A percentile compares a stretch with the other conserved stretches of the same genome.
phyloP scores from a whole-genome alignment of 2,888 invertebrate species.

The Nomada fucata region DNA sequence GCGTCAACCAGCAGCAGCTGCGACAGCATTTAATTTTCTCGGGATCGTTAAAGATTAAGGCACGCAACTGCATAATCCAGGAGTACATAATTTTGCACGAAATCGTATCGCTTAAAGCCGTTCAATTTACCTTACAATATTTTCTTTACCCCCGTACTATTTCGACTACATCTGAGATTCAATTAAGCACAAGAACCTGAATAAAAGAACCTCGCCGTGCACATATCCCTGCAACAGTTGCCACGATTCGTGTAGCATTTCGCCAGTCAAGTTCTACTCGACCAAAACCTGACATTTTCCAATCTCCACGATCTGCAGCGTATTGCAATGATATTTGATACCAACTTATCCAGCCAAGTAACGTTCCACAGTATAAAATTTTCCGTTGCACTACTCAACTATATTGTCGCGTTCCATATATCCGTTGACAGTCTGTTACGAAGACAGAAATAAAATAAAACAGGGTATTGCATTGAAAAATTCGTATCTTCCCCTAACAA shows the following conservation, averaged over 20 bases:
- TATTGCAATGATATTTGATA: slow-evolving; percentile 2
- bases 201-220: background rate
- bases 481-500: no score
- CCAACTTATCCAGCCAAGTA: background rate
- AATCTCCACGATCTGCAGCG: background rate
- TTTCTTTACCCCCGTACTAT: background rate
- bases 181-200: background rate
- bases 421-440: no score
- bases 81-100: background rate
- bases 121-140: background rate
- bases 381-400: no score
- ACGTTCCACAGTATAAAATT: background rate
- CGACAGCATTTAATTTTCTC: no score
- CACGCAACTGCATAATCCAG: background rate
- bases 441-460: no score
- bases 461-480: no score
- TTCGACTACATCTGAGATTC: background rate
- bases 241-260: background rate
- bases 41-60: no score
- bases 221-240: background rate
- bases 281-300: slow-evolving; percentile 1
- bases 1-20: no score
- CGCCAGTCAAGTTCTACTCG: background rate
- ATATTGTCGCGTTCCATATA: no score
- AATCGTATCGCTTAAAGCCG: background rate